Percentiles rank a stretch among this genome's conserved stretches.
These are phyloP conservation scores for Macrocentrus cingulum DNA, from an alignment of 1,140 invertebrate species.

Conservation along the genomic window DNA sequence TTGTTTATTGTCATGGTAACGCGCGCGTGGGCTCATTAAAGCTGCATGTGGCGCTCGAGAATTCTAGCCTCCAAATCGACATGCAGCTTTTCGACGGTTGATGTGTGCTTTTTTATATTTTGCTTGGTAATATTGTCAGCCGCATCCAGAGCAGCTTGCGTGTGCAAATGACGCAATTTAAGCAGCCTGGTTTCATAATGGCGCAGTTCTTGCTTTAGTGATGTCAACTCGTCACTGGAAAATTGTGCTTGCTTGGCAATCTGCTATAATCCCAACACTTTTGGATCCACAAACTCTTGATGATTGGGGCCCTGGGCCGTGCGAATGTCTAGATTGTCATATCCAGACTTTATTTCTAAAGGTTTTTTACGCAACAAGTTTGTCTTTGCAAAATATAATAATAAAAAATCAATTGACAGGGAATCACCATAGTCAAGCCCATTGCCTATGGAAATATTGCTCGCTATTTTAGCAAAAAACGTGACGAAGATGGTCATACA, in stretches of 20 bases:
- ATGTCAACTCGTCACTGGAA: slow-evolving; percentile 76
- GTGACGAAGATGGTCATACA: too few relatives aligned
- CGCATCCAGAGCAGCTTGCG: slow-evolving; percentile 63
- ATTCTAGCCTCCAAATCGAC: slow-evolving; percentile 78
- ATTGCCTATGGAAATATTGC: too few relatives aligned
- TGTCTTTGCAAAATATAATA: slow-evolving; percentile 65
- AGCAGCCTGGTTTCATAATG: slow-evolving; percentile 86
- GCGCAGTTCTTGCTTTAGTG: slow-evolving; percentile 81
- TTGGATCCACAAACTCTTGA: slow-evolving; percentile 85
- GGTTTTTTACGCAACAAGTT: slow-evolving; percentile 73
- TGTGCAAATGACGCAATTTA: slow-evolving; percentile 80
- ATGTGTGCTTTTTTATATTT: slow-evolving; percentile 79
- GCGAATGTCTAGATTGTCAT: slow-evolving; percentile 74
- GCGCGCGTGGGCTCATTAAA: slow-evolving; percentile 54
- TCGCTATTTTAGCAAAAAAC: too few relatives aligned
- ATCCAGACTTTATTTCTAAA: slow-evolving; percentile 76
- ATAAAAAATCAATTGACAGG: too few relatives aligned
- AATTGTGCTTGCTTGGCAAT: slow-evolving; percentile 80
- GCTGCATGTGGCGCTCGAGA: slow-evolving; percentile 71
- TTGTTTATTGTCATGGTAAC: background rate
- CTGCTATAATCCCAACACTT: slow-evolving; percentile 86
- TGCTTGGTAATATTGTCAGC: slow-evolving; percentile 55
- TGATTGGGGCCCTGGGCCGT: slow-evolving; percentile 74
- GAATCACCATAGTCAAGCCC: too few relatives aligned
- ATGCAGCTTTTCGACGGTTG: slow-evolving; percentile 87